A percentile compares a stretch with the other conserved stretches of the same genome.
Conservation (phyloP, 2,113 vertebrate genomes). For the Gymnarchus niloticus region DNA sequence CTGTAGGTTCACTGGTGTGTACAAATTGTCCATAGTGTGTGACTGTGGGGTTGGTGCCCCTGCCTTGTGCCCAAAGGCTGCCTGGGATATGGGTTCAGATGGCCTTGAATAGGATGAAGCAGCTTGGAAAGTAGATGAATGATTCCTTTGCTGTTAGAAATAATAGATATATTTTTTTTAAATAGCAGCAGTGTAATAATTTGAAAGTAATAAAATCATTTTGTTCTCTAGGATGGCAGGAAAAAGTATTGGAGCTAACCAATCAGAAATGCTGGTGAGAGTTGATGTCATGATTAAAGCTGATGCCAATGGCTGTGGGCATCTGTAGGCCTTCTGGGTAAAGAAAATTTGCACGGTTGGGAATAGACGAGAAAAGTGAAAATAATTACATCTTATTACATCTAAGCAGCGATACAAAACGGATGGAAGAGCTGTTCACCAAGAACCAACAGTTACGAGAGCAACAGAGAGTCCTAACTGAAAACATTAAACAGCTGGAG, state of each 20-base stretch:
- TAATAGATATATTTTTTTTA: background rate
- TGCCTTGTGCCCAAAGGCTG: no score
- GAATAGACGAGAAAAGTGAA: background rate
- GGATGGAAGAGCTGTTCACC: conserved; percentile 83
- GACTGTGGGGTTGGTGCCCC: no score
- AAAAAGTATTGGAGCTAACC: conserved; percentile 79
- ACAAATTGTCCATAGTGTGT: no score
- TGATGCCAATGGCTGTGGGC: background rate
- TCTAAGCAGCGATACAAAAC: conserved; percentile 73
- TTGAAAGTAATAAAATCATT: background rate
- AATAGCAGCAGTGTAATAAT: background rate
- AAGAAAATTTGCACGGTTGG: background rate
- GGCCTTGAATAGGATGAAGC: no score
- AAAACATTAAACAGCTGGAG: conserved; percentile 85
- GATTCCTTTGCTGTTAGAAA: background rate
- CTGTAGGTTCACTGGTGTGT: no score
- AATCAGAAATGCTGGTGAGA: conserved; percentile 87
- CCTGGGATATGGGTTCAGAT: no score
- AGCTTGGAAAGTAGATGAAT: no score
- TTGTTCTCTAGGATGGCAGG: conserved; percentile 69
- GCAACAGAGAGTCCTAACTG: conserved; percentile 81
- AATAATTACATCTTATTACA: conserved; percentile 4
- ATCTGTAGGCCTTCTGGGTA: background rate
- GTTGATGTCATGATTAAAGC: background rate
- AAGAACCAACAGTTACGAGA: conserved; percentile 91